Base-by-base conservation (phyloP, 2,888 invertebrate genomes). In the Chelonus formosanus region DNA sequence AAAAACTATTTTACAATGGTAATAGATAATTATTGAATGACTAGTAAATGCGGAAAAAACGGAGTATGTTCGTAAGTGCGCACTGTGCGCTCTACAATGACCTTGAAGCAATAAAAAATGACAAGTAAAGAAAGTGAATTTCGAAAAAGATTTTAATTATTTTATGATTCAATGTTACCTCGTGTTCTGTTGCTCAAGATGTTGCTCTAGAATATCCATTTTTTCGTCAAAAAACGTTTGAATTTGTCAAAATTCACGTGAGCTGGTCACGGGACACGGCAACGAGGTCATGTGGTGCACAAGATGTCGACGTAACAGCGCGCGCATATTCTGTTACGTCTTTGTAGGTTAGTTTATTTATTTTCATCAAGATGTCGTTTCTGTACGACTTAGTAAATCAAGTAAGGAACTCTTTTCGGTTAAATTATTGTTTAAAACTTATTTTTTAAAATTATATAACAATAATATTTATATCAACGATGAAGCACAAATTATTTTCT, bases 181-280 rank as follows among this genome's bases (percentile, higher is more conserved):
- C 72, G 80, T 78, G 71, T 84, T 83, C 73, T 83, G 84, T 62
- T 76, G 80, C 44, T 83, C 82, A 65, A 84, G 83, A 61, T 83
- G 84, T 63, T 83, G 82, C 71, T 83, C 84, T 78, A 84, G 76
- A 73, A 84, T 83, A 75, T 84, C 84, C 84, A 84, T 84, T 74
- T 78, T 72, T 72, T 70, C 69, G 72, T 67, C 73, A 71, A 75
- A 79, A 78, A 80, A 77, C 72, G 80, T 82, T 82, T 82, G 82
- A 82, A 82, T 82, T 82, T 79, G 79, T 79, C 80, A 78, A 82
- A 83, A 83, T 84, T 84, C 84, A 84, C 84, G 84, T 84, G 84
- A 84, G 83, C 80, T 83, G 84, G 84, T 84, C 84, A 84, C 84
- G 84, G 83, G 84, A 83, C 83, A 83, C 84, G 77, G 77, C 82